Percentiles rank a stretch among this genome's conserved stretches.
Conservation (phyloP, 2,888 invertebrate species). For the Baccha elongata region DNA sequence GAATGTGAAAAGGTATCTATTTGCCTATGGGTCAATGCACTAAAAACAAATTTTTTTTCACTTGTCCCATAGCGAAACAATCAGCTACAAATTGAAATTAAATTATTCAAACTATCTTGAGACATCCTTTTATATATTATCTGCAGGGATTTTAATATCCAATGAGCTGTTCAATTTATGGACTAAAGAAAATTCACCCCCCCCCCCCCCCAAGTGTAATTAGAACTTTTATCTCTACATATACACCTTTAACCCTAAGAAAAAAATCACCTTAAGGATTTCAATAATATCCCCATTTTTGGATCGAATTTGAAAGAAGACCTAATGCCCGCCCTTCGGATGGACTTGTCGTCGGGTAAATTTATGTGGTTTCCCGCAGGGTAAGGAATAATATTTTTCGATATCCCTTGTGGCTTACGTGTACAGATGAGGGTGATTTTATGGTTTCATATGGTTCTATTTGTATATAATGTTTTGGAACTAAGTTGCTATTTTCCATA, state of each 20-base stretch:
- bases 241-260: background rate
- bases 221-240: constrained; percentile 41
- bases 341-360: constrained; percentile 44
- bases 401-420: constrained; percentile 43
- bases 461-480: constrained; percentile 8
- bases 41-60: background rate
- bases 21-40: background rate
- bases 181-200: background rate
- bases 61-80: background rate
- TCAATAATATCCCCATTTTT: constrained; percentile 15
- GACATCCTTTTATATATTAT: constrained; percentile 18
- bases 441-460: background rate
- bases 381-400: constrained; percentile 56
- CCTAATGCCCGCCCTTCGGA: background rate
- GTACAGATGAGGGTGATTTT: constrained; percentile 22
- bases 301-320: constrained; percentile 25
- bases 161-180: constrained; percentile 2
- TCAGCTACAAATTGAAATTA: constrained; percentile 21
- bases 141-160: constrained; percentile 14
- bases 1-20: background rate
- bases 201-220: constrained; percentile 17
- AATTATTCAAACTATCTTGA: constrained; percentile 27
- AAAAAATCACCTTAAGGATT: constrained; percentile 35
- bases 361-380: constrained; percentile 68
- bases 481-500: constrained; percentile 37